Evolutionary conservation across 2,888 invertebrate species (phyloP).

Genomic region (Spisula solida): DNA sequence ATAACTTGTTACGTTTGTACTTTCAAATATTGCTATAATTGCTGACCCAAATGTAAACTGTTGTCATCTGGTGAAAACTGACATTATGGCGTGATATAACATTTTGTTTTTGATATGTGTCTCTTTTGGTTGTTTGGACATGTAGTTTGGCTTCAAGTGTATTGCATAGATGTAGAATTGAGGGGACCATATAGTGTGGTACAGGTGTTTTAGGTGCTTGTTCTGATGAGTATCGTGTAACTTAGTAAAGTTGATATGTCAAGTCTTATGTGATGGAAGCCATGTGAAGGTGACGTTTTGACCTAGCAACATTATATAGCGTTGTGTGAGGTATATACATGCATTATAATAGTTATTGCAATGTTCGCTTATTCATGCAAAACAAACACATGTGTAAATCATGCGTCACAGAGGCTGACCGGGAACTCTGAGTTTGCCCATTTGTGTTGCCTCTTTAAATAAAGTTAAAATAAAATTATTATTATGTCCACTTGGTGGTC

Average conservation of each 20-base stretch:
- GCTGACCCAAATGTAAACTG: neutral
- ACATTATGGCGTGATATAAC: neutral
- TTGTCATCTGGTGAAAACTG: neutral
- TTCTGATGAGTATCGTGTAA: neutral
- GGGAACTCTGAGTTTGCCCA: too few relatives aligned
- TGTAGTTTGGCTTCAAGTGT: neutral
- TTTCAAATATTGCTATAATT: too few relatives aligned
- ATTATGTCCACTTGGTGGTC: neutral
- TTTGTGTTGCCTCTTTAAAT: too few relatives aligned
- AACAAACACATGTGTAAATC: too few relatives aligned
- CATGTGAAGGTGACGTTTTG: neutral
- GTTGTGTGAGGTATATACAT: neutral
- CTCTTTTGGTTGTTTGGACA: neutral
- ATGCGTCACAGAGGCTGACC: too few relatives aligned
- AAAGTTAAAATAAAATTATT: too few relatives aligned
- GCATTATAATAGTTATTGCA: too few relatives aligned
- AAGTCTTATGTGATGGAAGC: neutral
- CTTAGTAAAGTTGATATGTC: neutral
- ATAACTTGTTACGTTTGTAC: slow-evolving; percentile 1
- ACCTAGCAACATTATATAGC: neutral
- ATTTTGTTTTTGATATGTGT: neutral
- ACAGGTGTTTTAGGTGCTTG: too few relatives aligned
- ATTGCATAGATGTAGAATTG: too few relatives aligned
- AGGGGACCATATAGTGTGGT: too few relatives aligned
- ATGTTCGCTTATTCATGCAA: too few relatives aligned